Conservation (phyloP, 2,113 vertebrate genomes). For the Periophthalmus modestus region DNA sequence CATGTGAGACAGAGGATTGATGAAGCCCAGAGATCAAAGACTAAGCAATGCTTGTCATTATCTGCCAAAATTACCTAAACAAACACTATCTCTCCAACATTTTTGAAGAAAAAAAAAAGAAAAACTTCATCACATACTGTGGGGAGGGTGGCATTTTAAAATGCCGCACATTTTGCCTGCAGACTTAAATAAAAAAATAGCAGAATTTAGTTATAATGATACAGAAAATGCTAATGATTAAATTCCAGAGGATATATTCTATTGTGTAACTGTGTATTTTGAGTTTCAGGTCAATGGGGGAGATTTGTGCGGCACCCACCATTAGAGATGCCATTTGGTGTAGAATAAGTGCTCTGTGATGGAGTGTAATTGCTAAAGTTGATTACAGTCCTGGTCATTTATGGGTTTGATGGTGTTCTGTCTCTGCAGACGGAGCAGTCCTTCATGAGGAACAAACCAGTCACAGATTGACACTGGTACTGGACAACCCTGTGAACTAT, state of each 20-base stretch:
- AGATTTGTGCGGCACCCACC: slow-evolving; percentile 63
- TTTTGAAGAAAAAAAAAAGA: slow-evolving; percentile 11
- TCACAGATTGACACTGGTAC: slow-evolving; percentile 11
- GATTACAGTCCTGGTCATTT: slow-evolving; percentile 63
- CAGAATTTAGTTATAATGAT: background rate
- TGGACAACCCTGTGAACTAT: background rate
- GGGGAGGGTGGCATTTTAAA: slow-evolving; percentile 47
- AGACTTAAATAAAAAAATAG: slow-evolving; percentile 19
- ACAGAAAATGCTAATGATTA: slow-evolving; percentile 55
- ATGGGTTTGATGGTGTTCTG: slow-evolving; percentile 52
- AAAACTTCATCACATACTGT: slow-evolving; percentile 2
- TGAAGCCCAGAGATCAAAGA: slow-evolving; percentile 71
- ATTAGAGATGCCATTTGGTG: slow-evolving; percentile 69
- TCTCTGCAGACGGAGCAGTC: slow-evolving; percentile 27
- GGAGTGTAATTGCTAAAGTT: slow-evolving; percentile 74
- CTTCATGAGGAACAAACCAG: background rate
- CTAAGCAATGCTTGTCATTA: slow-evolving; percentile 71
- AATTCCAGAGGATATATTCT: slow-evolving; percentile 42
- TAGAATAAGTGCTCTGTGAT: slow-evolving; percentile 72
- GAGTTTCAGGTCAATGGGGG: slow-evolving; percentile 47
- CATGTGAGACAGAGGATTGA: slow-evolving; percentile 61
- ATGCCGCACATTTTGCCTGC: slow-evolving; percentile 46
- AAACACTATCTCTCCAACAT: slow-evolving; percentile 10
- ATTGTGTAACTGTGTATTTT: slow-evolving; percentile 60
- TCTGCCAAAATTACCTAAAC: slow-evolving; percentile 24